Percentiles rank a stretch among this genome's conserved stretches.
phyloP scores from a whole-genome alignment of 2,797 vertebrate genomes.

The Lophius americanus region DNA sequence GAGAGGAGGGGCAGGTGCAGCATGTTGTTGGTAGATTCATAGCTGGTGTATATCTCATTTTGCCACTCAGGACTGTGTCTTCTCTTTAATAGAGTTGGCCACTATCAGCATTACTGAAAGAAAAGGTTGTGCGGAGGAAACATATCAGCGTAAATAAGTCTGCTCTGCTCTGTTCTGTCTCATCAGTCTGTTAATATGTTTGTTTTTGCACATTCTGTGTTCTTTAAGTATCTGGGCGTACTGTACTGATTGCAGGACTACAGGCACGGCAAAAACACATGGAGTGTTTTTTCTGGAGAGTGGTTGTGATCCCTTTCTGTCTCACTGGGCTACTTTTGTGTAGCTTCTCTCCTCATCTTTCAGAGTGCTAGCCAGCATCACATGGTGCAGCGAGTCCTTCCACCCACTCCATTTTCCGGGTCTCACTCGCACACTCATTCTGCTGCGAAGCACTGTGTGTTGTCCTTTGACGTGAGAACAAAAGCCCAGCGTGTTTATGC shows the following conservation, averaged over 20 bases:
- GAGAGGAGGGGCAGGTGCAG: no score
- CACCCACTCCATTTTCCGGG: slow-evolving; percentile 61
- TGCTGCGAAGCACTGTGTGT: slow-evolving; percentile 72
- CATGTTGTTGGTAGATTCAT: no score
- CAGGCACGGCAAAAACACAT: slow-evolving; percentile 67
- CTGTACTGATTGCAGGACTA: slow-evolving; percentile 52
- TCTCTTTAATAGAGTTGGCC: background rate
- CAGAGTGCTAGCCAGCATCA: slow-evolving; percentile 58
- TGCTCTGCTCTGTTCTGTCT: slow-evolving; percentile 16
- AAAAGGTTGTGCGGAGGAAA: slow-evolving; percentile 12
- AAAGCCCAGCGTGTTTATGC: slow-evolving; percentile 63
- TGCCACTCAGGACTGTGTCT: background rate
- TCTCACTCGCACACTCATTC: slow-evolving; percentile 47
- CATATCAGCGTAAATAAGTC: slow-evolving; percentile 9
- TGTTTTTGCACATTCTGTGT: slow-evolving; percentile 38
- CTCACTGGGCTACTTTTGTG: slow-evolving; percentile 60
- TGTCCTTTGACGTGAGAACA: slow-evolving; percentile 70
- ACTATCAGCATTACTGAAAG: slow-evolving; percentile 9
- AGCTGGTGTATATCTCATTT: no score
- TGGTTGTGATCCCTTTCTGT: slow-evolving; percentile 58
- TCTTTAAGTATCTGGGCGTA: slow-evolving; percentile 42
- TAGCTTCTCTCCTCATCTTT: slow-evolving; percentile 54
- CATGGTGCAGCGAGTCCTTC: slow-evolving; percentile 71
- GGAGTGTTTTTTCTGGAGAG: slow-evolving; percentile 68
- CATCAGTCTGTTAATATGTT: slow-evolving; percentile 4